Conservation (phyloP, 2,797 vertebrate genomes). For the Takifugu ocellatus region DNA sequence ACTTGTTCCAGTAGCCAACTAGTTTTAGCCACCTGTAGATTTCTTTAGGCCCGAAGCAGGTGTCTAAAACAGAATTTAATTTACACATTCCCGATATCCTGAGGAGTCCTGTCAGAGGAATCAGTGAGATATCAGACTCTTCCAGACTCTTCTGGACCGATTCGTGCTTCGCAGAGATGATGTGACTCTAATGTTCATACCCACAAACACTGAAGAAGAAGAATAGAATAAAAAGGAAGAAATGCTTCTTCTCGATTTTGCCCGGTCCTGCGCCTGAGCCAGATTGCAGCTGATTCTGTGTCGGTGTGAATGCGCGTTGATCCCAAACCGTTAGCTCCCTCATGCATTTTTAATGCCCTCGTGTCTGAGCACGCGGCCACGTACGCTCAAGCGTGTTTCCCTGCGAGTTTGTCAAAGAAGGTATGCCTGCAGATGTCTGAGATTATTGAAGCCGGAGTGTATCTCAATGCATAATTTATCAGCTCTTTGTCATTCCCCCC, state of each 20-base stretch:
- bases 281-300: slow-evolving; percentile 13
- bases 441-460: slow-evolving; percentile 24
- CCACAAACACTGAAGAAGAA: neutral
- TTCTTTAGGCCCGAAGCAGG: too few species aligned
- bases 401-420: neutral
- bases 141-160: too few species aligned
- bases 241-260: neutral
- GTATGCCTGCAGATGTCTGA: neutral
- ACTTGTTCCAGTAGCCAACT: too few species aligned
- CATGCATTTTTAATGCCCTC: slow-evolving; percentile 51
- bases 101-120: too few species aligned
- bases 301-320: slow-evolving; percentile 30
- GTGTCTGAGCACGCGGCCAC: slow-evolving; percentile 9
- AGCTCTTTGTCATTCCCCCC: slow-evolving; percentile 14
- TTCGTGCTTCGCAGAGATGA: too few species aligned
- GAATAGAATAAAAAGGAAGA: neutral
- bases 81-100: too few species aligned
- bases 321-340: slow-evolving; percentile 14
- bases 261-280: too few species aligned
- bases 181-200: neutral
- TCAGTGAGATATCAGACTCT: too few species aligned
- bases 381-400: slow-evolving; percentile 13
- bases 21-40: too few species aligned
- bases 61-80: too few species aligned
- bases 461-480: slow-evolving; percentile 5